These are phyloP conservation scores for Synergus umbraculus DNA, from an alignment of 2,888 invertebrate species.

Conservation along the genomic window DNA sequence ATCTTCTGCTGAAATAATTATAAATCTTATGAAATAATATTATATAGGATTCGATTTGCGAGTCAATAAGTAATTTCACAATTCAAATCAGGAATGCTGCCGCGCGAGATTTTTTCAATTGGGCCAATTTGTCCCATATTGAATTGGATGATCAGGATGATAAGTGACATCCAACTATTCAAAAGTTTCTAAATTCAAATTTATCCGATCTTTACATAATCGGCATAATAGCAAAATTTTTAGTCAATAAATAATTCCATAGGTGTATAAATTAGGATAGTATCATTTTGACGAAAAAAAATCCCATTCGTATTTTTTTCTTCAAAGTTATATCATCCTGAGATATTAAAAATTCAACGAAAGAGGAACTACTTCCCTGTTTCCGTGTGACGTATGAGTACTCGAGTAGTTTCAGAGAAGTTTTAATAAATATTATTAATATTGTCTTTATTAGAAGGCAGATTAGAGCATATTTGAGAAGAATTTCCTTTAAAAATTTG, in stretches of 20 bases:
- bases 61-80: slow-evolving; percentile 8
- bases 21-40: slow-evolving; percentile 18
- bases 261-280: not conserved
- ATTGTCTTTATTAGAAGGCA: slow-evolving; percentile 22
- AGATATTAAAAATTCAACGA: not conserved
- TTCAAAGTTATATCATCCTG: no score
- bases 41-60: not conserved
- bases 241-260: not conserved
- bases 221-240: not conserved
- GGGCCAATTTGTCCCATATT: not conserved
- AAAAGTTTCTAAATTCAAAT: not conserved
- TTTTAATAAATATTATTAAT: not conserved
- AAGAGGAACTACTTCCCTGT: not conserved
- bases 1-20: slow-evolving; percentile 16
- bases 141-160: not conserved
- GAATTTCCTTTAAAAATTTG: not conserved
- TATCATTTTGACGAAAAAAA: no score
- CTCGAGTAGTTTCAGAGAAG: slow-evolving; percentile 4
- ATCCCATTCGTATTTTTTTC: no score
- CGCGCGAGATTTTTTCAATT: not conserved
- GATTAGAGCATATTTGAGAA: slow-evolving; percentile 19
- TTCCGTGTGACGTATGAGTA: slow-evolving; percentile 18
- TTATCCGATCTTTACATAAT: not conserved
- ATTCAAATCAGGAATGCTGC: not conserved
- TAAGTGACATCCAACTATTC: not conserved